phyloP scores from a whole-genome alignment of 2,113 vertebrate genomes.

The Passerina amoena region DNA sequence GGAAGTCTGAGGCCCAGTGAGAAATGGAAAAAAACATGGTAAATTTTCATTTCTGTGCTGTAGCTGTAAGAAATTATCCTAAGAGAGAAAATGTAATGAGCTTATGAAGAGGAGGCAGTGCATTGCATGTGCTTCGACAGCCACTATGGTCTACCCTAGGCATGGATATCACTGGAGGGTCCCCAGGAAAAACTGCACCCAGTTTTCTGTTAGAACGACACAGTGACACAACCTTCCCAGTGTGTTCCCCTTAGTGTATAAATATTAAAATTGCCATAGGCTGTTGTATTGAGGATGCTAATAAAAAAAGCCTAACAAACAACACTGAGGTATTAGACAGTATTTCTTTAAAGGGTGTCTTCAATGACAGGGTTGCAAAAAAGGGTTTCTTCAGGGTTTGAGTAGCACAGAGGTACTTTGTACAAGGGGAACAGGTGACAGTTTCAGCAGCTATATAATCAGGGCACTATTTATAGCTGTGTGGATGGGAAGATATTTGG shows the following conservation, averaged over 20 bases:
- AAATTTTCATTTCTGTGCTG: slow-evolving; percentile 3
- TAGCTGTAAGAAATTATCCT: background rate
- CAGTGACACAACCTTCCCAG: background rate
- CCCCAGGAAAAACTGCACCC: background rate
- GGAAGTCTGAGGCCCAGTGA: background rate
- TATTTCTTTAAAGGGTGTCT: background rate
- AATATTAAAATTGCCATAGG: background rate
- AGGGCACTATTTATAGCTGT: background rate
- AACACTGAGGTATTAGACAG: background rate
- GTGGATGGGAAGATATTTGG: background rate
- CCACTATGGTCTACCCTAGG: background rate
- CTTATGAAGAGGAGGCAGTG: background rate
- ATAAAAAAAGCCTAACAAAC: background rate
- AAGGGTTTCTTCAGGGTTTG: background rate
- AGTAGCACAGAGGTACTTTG: background rate
- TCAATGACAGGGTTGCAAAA: background rate
- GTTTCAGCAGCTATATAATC: background rate
- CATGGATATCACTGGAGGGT: background rate
- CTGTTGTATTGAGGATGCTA: background rate
- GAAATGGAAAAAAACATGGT: background rate
- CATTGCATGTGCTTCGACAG: background rate
- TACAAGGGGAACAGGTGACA: background rate
- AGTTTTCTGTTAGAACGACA: background rate
- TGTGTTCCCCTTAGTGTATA: background rate
- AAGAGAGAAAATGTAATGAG: background rate